Percentiles rank a stretch among this genome's conserved stretches.
Evolutionary conservation across 2,888 invertebrate genomes (phyloP).

Genomic region (Melanargia galathea): DNA sequence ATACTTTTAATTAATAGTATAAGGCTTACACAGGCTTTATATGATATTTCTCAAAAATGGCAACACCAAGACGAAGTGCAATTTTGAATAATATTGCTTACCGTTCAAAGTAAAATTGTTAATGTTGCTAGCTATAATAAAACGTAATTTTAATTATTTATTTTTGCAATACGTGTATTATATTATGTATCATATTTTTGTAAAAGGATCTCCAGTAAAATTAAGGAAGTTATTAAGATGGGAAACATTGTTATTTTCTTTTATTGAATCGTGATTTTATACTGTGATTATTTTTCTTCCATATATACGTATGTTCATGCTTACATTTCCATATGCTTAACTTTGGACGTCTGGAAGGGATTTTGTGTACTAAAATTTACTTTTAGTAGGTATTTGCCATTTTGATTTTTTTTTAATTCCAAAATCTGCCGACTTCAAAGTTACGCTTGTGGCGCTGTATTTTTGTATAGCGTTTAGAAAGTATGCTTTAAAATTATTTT

Average conservation of each 20-base stretch:
- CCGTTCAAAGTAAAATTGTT: conserved; percentile 70
- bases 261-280: conserved; percentile 62
- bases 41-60: conserved; percentile 51
- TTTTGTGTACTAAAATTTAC: not conserved
- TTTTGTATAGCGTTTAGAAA: conserved; percentile 22
- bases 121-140: conserved; percentile 73
- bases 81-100: conserved; percentile 76
- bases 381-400: not conserved
- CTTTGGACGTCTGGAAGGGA: not conserved
- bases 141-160: conserved; percentile 61
- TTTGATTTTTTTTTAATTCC: not conserved
- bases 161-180: conserved; percentile 59
- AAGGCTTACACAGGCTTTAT: conserved; percentile 32
- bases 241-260: conserved; percentile 46
- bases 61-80: conserved; percentile 57
- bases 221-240: conserved; percentile 52
- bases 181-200: conserved; percentile 61
- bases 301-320: conserved; percentile 40
- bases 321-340: conserved; percentile 7
- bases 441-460: conserved; percentile 8
- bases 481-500: conserved; percentile 45
- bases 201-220: conserved; percentile 65
- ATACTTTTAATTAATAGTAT: conserved; percentile 62
- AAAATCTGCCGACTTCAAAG: not conserved
- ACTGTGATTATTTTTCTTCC: conserved; percentile 71